phyloP scores from a whole-genome alignment of 2,888 invertebrate species.

The Zygogramma bicolorata region DNA sequence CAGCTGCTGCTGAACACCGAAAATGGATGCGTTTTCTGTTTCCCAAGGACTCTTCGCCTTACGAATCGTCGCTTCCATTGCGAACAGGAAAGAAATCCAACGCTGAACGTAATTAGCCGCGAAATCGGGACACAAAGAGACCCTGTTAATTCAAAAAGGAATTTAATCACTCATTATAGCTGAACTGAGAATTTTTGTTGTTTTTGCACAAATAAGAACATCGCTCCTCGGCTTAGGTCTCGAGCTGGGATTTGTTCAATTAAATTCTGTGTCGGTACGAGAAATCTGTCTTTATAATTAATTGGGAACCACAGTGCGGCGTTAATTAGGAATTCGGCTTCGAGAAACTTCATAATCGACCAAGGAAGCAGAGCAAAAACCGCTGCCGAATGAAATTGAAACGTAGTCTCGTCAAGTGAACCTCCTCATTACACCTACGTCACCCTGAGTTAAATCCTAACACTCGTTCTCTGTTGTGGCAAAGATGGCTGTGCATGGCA shows the following conservation, averaged over 20 bases:
- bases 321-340: conserved; percentile 32
- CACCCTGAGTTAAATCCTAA: background rate
- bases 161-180: conserved; percentile 54
- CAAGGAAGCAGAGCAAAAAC: conserved; percentile 8
- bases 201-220: conserved; percentile 35
- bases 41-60: conserved; percentile 9
- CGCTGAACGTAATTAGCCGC: conserved; percentile 54
- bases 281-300: conserved; percentile 35
- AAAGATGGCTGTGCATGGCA: no score
- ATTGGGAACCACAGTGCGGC: conserved; percentile 31
- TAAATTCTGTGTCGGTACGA: conserved; percentile 35
- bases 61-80: conserved; percentile 14
- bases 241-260: conserved; percentile 33
- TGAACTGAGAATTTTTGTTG: conserved; percentile 35
- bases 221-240: conserved; percentile 23
- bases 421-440: background rate
- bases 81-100: conserved; percentile 42
- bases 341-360: conserved; percentile 5
- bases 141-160: conserved; percentile 53
- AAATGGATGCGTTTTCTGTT: conserved; percentile 46
- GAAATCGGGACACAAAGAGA: conserved; percentile 55
- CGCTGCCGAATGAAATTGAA: background rate
- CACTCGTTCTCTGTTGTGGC: background rate
- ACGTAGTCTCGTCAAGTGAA: background rate
- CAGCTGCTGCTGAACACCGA: conserved; percentile 54